Evolutionary conservation across 2,797 vertebrate species (phyloP).

Genomic region (Xerus rutilus): DNA sequence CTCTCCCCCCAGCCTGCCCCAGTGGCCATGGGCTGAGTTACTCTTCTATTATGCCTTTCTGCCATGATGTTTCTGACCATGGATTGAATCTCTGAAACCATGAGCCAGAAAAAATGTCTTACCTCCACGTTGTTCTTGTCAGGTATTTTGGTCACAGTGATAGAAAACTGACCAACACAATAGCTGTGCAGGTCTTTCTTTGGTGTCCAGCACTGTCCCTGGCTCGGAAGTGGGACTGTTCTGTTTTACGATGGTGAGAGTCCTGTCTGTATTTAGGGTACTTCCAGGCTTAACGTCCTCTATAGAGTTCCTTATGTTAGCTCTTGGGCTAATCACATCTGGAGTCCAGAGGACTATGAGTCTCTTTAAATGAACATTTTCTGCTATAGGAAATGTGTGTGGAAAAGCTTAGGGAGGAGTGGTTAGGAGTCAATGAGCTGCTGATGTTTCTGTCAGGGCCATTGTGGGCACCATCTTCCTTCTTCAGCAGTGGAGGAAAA

Average conservation of each 20-base stretch:
- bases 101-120: too few relatives aligned
- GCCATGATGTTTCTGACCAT: too few relatives aligned
- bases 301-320: background rate
- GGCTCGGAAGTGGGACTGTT: background rate
- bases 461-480: background rate
- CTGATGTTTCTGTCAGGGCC: background rate
- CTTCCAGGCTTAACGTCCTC: background rate
- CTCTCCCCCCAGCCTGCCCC: too few relatives aligned
- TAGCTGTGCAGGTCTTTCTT: background rate
- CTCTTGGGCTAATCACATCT: background rate
- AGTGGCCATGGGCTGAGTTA: too few relatives aligned
- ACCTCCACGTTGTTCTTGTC: too few relatives aligned
- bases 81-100: too few relatives aligned
- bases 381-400: background rate
- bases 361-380: background rate
- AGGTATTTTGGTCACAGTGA: too few relatives aligned
- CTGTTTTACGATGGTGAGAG: background rate
- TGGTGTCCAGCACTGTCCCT: background rate
- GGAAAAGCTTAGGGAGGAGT: background rate
- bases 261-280: background rate
- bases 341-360: background rate
- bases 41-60: too few relatives aligned
- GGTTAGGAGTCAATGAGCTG: background rate
- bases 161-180: too few relatives aligned
- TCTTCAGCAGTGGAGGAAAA: background rate